A percentile compares a stretch with the other conserved stretches of the same genome.
phyloP scores from a whole-genome alignment of 2,888 invertebrate species.

The Dryobotodes eremita region DNA sequence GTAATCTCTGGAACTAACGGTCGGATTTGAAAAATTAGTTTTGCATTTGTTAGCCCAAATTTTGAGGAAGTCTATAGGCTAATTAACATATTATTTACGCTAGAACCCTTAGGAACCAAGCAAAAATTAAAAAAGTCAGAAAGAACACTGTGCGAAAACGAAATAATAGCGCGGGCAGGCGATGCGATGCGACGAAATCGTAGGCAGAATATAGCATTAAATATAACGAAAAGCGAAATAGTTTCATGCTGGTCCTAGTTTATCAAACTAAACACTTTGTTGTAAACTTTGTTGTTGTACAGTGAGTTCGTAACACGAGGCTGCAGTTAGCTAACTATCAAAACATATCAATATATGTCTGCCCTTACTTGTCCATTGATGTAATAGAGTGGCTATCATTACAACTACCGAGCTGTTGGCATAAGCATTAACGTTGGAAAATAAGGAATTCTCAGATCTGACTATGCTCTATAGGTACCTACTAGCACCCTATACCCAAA shows the following conservation, averaged over 20 bases:
- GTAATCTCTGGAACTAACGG: no score
- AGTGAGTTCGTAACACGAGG: neutral
- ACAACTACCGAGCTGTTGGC: neutral
- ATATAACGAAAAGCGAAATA: neutral
- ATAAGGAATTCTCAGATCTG: neutral
- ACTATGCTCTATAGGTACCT: neutral
- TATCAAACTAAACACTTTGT: conserved; percentile 27
- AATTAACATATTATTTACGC: no score
- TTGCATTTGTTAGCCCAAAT: no score
- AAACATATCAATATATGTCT: neutral
- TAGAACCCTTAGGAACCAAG: no score
- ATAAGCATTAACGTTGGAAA: neutral
- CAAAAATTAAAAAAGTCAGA: neutral
- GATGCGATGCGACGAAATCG: no score
- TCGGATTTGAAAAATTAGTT: no score
- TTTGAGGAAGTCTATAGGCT: no score
- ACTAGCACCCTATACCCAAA: neutral
- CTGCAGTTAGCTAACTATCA: neutral
- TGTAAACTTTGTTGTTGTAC: conserved; percentile 31
- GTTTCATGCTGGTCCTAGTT: neutral
- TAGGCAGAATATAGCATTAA: neutral
- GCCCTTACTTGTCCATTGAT: neutral
- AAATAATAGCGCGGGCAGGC: no score
- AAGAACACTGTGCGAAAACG: neutral
- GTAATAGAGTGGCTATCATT: neutral